phyloP scores from a whole-genome alignment of 1,140 invertebrate genomes.

The Orius laevigatus region DNA sequence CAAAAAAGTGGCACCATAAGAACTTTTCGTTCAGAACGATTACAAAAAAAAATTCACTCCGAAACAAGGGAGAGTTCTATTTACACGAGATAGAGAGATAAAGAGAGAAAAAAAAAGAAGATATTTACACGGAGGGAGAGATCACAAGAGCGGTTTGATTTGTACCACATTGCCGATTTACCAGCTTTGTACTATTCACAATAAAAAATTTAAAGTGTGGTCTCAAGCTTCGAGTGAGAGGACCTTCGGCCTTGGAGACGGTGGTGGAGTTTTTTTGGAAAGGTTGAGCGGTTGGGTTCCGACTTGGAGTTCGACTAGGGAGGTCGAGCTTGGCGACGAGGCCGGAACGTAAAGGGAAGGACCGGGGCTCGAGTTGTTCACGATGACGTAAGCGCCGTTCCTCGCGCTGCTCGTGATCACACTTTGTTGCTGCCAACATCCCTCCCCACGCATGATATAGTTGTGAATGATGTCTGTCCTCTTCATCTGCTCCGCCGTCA shows the following conservation, averaged over 20 bases:
- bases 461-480: constrained; percentile 77
- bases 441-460: constrained; percentile 63
- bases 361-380: constrained; percentile 10
- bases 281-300: constrained; percentile 71
- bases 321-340: constrained; percentile 27
- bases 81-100: background rate
- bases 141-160: constrained; percentile 22
- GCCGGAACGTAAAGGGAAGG: constrained; percentile 14
- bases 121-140: constrained; percentile 19
- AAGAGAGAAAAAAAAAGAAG: constrained; percentile 1
- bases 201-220: constrained; percentile 11
- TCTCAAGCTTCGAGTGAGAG: constrained; percentile 39
- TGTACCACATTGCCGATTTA: constrained; percentile 20
- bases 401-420: constrained; percentile 23
- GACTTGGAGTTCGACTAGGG: constrained; percentile 58
- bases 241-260: constrained; percentile 40
- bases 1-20: constrained; percentile 28
- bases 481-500: constrained; percentile 78
- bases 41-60: constrained; percentile 14
- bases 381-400: constrained; percentile 22
- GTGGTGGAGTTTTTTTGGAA: constrained; percentile 73
- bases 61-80: constrained; percentile 1
- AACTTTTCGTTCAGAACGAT: constrained; percentile 23
- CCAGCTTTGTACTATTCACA: constrained; percentile 22
- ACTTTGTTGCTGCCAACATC: constrained; percentile 21